Evolutionary conservation across 2,797 vertebrate species (phyloP).

Genomic region (Agapornis canus): DNA sequence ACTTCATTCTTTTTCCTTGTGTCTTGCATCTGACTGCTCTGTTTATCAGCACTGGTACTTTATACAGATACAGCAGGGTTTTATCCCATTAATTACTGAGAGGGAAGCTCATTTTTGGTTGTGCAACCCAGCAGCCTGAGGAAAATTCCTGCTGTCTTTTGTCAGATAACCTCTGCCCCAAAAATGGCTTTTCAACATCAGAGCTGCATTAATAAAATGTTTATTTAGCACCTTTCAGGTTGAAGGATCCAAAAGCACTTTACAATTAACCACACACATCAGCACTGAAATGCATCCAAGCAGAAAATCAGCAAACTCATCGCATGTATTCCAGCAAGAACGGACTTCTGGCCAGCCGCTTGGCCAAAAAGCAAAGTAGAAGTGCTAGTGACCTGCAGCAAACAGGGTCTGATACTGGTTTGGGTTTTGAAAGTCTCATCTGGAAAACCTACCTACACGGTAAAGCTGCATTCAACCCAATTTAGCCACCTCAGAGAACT

Average conservation of each 20-base stretch:
- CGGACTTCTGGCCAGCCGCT: neutral
- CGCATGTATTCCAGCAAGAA: neutral
- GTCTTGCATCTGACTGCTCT: neutral
- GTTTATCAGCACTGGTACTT: neutral
- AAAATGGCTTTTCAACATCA: constrained; percentile 38
- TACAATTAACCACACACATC: constrained; percentile 56
- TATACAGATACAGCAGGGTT: neutral
- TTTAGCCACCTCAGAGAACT: neutral
- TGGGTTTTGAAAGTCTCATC: neutral
- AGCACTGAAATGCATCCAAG: constrained; percentile 46
- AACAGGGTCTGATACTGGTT: neutral
- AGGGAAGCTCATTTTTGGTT: neutral
- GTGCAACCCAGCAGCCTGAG: neutral
- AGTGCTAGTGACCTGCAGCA: neutral
- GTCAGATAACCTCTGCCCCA: constrained; percentile 20
- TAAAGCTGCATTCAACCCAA: neutral
- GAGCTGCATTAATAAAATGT: constrained; percentile 64
- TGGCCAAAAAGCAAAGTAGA: neutral
- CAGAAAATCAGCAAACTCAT: constrained; percentile 43
- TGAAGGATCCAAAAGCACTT: constrained; percentile 59
- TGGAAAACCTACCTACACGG: neutral
- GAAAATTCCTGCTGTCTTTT: constrained; percentile 7
- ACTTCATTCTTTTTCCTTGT: neutral
- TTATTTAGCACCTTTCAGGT: constrained; percentile 73
- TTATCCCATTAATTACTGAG: neutral